Percentiles rank a stretch among this genome's conserved stretches.
Evolutionary conservation across 1,140 invertebrate genomes (phyloP).

Genomic region (Apis laboriosa): DNA sequence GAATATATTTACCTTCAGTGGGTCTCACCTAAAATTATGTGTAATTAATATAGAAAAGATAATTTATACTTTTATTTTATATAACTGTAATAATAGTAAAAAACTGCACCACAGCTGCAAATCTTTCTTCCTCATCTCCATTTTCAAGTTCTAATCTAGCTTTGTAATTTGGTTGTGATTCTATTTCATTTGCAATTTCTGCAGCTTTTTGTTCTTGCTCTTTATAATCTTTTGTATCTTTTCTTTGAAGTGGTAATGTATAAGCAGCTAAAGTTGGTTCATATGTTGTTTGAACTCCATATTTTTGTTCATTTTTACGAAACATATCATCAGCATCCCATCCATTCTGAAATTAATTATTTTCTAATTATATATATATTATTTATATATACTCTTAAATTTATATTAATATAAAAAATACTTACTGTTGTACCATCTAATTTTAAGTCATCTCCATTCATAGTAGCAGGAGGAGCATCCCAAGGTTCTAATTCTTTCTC

Average conservation of each 20-base stretch:
- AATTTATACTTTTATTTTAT: not conserved
- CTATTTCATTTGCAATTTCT: constrained; percentile 94
- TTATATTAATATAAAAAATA: constrained; percentile 39
- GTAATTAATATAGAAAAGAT: not conserved
- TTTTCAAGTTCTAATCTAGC: constrained; percentile 93
- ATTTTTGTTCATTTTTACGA: constrained; percentile 93
- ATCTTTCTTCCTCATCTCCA: constrained; percentile 94
- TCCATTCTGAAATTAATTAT: constrained; percentile 85
- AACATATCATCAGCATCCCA: constrained; percentile 98
- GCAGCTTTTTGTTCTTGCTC: constrained; percentile 86
- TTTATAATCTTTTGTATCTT: constrained; percentile 93
- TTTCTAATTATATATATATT: constrained; percentile 8
- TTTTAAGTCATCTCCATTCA: constrained; percentile 85
- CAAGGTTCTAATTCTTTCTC: constrained; percentile 94
- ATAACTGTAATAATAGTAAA: constrained; percentile 21
- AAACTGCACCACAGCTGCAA: constrained; percentile 85
- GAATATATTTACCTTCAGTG: constrained; percentile 87
- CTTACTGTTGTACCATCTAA: constrained; percentile 84
- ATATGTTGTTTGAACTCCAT: constrained; percentile 93
- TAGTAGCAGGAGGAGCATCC: constrained; percentile 85
- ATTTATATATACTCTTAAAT: not conserved
- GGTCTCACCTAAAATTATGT: constrained; percentile 63
- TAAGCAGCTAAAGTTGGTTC: constrained; percentile 92
- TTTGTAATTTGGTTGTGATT: constrained; percentile 90
- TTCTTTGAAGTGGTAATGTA: constrained; percentile 91